Evolutionary conservation across 92 coral and sea anemone genomes (phyloP).

Genomic region (Palythoa grandiflora): DNA sequence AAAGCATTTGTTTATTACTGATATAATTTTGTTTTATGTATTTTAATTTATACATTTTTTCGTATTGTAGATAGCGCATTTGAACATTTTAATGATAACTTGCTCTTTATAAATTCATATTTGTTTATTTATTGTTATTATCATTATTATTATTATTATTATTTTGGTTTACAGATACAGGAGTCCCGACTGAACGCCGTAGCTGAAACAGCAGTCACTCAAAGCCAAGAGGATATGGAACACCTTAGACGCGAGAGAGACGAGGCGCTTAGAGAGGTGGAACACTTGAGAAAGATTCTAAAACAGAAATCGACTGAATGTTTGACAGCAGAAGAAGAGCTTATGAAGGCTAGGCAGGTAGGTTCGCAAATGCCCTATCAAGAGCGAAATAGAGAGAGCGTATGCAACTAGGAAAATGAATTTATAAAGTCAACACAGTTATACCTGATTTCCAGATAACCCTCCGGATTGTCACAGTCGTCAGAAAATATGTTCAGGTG

Average conservation of each 20-base stretch:
- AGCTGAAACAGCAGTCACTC: constrained; percentile 62
- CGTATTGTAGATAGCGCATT: too few relatives aligned
- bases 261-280: constrained; percentile 90
- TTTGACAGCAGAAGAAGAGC: constrained; percentile 74
- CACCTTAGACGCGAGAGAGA: constrained; percentile 83
- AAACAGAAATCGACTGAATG: constrained; percentile 78
- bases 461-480: too few relatives aligned
- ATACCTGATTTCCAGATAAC: background rate
- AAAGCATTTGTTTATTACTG: too few relatives aligned
- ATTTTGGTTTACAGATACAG: constrained; percentile 58
- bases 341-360: constrained; percentile 79
- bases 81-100: too few relatives aligned
- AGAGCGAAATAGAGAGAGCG: background rate
- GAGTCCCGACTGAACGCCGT: constrained; percentile 65
- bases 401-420: background rate
- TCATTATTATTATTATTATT: too few relatives aligned
- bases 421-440: background rate
- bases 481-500: too few relatives aligned
- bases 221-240: constrained; percentile 80
- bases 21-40: too few relatives aligned
- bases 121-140: too few relatives aligned
- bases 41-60: too few relatives aligned
- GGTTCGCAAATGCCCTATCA: background rate
- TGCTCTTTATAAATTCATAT: too few relatives aligned
- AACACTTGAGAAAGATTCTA: constrained; percentile 75